Evolutionary conservation across 1,140 invertebrate species (phyloP), one percentile per base, ranked within the genome.

Genomic region (Ostrea denselamellosa): DNA sequence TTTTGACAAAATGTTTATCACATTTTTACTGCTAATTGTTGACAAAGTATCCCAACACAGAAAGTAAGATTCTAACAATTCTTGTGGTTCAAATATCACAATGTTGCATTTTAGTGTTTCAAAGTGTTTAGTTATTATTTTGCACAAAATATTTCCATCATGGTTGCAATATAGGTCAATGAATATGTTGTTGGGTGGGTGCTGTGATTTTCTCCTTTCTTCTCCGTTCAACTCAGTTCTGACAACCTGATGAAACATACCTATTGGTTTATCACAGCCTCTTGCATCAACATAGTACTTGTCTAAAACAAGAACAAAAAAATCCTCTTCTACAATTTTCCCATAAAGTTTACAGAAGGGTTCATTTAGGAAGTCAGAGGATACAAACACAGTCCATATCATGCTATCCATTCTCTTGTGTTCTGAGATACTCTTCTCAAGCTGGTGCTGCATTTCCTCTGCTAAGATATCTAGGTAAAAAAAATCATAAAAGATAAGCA

Each of bases 11-110:
- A 34, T 77, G 0, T 77, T 34, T 34, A 77, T 8, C 12, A 53
- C 58, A 17, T 81, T 88, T 65, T 56, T 68, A 85, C 44, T 25
- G 19, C 83, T 77, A 10, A 34, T 65, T 54, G 58, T 28, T 56
- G 65, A 54, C 19, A 83, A 51, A 62, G 34, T 82, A 22, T 44
- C 52, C 44, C 68, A 83, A n/a, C 65, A 54, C 14, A 91, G 56
- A 68, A 88, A 87, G 28, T 86, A 87, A 22, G 90, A 91, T 25
- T 88, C 85, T 25, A 90, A 81, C 85, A 90, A 51, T 17, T 88
- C 83, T 28, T 83, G 51, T 14, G 89, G 87, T 56, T 87, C 82
- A 87, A 88, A 91, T 5, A 90, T 85, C 17, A 91, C 88, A n/a
- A 87, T 51, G 28, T 89, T 89, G 22, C 88, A 87, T 28, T 83